These are phyloP conservation scores for Hirtodrosophila confusa DNA, from an alignment of 2,888 invertebrate species.

Conservation along the genomic window DNA sequence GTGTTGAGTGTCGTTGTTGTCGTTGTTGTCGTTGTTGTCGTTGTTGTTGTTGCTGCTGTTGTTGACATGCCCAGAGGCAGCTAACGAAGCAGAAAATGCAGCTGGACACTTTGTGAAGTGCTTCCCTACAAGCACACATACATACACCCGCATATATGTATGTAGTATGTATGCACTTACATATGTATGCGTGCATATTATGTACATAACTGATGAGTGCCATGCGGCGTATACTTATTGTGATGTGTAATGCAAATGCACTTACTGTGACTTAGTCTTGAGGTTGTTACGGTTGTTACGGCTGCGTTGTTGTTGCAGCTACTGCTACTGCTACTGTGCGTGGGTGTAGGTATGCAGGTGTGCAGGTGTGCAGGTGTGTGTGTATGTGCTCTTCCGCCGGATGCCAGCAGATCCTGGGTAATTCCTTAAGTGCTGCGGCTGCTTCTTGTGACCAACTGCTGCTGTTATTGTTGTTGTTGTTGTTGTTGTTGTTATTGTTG, in stretches of 20 bases:
- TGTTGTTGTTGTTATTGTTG: constrained; percentile 23
- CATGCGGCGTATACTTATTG: constrained; percentile 58
- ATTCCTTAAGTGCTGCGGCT: constrained; percentile 48
- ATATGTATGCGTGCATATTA: neutral
- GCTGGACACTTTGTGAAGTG: constrained; percentile 16
- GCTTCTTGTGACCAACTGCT: constrained; percentile 45
- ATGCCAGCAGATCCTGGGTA: constrained; percentile 47
- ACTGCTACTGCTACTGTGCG: constrained; percentile 4
- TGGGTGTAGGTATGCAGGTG: constrained; percentile 4
- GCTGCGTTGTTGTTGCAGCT: constrained; percentile 20
- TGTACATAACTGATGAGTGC: constrained; percentile 30
- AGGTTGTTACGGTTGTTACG: constrained; percentile 39
- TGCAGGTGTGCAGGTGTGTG: constrained; percentile 3
- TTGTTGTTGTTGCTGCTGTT: constrained; percentile 36
- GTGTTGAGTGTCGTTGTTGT: neutral
- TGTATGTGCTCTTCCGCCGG: constrained; percentile 21
- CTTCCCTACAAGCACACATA: constrained; percentile 4
- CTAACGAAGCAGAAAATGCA: constrained; percentile 38
- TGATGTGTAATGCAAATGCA: constrained; percentile 59
- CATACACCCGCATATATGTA: neutral
- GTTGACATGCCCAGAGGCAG: constrained; percentile 37
- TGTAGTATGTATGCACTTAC: neutral
- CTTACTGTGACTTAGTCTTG: constrained; percentile 58
- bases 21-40: constrained; percentile 36
- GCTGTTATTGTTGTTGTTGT: constrained; percentile 14